Base-by-base conservation (phyloP, 2,113 vertebrate genomes). In the Amphilophus citrinellus region DNA sequence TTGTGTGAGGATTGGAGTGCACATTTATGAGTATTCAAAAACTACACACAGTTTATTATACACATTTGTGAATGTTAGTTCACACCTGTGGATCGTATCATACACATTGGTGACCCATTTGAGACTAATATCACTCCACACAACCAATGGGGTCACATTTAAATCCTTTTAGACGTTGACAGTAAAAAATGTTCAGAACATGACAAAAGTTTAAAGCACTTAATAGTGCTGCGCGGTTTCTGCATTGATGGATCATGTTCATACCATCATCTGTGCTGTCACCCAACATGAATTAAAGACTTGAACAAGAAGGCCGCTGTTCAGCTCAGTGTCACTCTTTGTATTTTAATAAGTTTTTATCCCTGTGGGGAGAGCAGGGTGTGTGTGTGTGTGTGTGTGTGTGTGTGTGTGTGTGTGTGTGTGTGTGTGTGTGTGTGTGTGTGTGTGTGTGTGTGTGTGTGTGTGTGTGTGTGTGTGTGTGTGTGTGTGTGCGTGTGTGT, bases 241-340 rank as follows among this genome's bases (percentile, higher is more conserved):
- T n/a, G 27, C 10, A 1, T 50, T 73, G 68, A 56, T 32, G 68
- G 68, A 56, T 35, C 53, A 30, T 56, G 47, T 56, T 53, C 53
- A 73, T 56, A 32, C 17, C 50, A 4, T 73, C 68, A 73, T 32
- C 17, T 35, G 27, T n/a, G 68, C 27, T 53, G 68, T 73, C 47
- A 73, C 30, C 27, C 47, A 32, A 73, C 68, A 73, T 73, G 47
- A 56, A 56, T 73, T 73, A 73, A 73, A 47, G 44, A 56, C 53
- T 73, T 73, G 47, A 73, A 73, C 27, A 73, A 73, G 68, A 73
- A 3, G 68, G 68, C 68, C 32, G 6, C 6, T 53, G 27, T 56
- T 56, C 47, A 7, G 10, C 68, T 73, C 47, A 53, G 47, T 73
- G 68, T 56, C 68, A 73, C 18, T 73, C 68, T 71, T 68, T 71